Conservation (phyloP, 2,113 vertebrate species). For the Galeopterus variegatus region DNA sequence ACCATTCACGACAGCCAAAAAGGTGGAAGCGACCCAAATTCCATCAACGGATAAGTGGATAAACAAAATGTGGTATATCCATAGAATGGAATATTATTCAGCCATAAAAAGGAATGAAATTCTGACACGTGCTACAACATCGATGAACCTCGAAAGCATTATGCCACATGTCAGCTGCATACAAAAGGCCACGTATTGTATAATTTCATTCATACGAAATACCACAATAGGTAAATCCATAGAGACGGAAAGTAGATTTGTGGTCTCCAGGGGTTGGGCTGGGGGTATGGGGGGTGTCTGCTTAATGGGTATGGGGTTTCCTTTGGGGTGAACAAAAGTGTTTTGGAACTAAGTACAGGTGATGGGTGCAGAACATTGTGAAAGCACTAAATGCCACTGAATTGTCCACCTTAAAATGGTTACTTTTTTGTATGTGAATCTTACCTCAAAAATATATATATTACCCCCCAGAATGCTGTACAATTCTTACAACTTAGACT, state of each 20-base stretch:
- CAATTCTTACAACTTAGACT: not conserved
- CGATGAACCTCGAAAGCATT: not conserved
- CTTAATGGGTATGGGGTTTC: not conserved
- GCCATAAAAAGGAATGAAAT: too few species aligned
- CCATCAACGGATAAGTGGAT: not conserved
- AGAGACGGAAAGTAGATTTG: not conserved
- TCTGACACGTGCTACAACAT: fast-evolving
- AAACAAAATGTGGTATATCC: not conserved
- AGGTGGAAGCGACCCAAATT: not conserved
- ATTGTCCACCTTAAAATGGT: not conserved
- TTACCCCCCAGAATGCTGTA: not conserved
- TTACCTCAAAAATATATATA: not conserved
- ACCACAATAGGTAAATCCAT: not conserved
- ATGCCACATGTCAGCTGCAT: not conserved
- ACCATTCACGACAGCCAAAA: not conserved
- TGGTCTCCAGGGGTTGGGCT: not conserved
- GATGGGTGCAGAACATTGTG: not conserved
- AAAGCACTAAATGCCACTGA: not conserved
- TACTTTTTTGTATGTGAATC: not conserved
- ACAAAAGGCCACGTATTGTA: not conserved
- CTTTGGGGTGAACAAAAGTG: not conserved
- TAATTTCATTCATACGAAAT: too few species aligned
- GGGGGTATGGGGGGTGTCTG: not conserved
- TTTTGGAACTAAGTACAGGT: not conserved
- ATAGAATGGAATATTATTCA: not conserved